Conservation (phyloP, 2,797 vertebrate genomes). For the Scolopax bukidnonensis region DNA sequence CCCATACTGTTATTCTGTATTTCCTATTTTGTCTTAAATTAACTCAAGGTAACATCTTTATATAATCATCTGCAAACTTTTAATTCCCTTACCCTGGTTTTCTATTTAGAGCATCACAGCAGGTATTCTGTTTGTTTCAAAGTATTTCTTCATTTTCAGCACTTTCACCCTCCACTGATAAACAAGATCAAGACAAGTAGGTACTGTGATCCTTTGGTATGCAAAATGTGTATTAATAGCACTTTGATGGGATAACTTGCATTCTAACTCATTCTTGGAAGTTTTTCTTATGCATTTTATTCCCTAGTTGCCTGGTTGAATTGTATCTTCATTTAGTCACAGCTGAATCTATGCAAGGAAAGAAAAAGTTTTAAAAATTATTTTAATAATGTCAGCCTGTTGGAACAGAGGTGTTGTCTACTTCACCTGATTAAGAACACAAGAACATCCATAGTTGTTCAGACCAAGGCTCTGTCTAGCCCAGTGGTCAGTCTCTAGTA, state of each 20-base stretch:
- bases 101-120: slow-evolving; percentile 8
- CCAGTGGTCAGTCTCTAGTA: not conserved
- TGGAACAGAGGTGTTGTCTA: not conserved
- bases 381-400: not conserved
- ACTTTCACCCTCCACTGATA: not conserved
- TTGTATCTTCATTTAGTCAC: not conserved
- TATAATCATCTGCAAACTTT: not conserved
- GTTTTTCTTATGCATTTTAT: not conserved
- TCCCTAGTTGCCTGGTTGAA: not conserved
- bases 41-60: not conserved
- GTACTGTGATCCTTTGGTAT: not conserved
- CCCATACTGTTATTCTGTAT: not conserved
- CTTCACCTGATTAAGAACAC: not conserved
- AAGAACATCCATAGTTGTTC: not conserved
- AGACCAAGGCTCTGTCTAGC: not conserved
- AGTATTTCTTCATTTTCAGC: not conserved
- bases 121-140: not conserved
- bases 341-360: not conserved
- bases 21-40: not conserved
- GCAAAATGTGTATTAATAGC: not conserved
- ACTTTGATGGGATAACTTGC: not conserved
- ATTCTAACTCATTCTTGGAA: not conserved
- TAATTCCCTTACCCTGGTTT: not conserved
- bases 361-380: not conserved
- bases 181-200: not conserved